phyloP scores from a whole-genome alignment of 2,113 vertebrate species.

The Bufo gargarizans region DNA sequence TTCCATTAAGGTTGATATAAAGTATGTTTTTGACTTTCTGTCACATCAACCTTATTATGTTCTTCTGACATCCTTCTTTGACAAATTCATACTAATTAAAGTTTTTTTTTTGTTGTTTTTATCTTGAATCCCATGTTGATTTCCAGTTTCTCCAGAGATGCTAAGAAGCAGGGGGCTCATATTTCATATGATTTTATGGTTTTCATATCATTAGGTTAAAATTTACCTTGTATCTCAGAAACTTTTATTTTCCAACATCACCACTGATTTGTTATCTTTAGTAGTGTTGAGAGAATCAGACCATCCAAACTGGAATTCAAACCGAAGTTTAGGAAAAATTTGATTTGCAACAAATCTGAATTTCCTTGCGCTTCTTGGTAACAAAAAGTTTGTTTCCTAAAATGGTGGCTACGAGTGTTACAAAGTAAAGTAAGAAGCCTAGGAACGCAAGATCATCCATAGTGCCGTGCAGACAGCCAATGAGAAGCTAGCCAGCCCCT shows the following conservation, averaged over 20 bases:
- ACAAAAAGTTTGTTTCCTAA: too few species aligned
- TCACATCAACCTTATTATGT: constrained; percentile 41
- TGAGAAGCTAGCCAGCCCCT: too few species aligned
- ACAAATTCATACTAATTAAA: constrained; percentile 26
- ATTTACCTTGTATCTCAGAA: constrained; percentile 25
- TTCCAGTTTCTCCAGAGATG: constrained; percentile 3
- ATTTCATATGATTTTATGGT: constrained; percentile 24
- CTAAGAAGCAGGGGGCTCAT: neutral
- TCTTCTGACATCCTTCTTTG: constrained; percentile 25
- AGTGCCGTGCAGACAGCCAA: too few species aligned
- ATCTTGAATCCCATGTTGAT: constrained; percentile 27
- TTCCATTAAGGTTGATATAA: constrained; percentile 44
- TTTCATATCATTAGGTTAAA: constrained; percentile 23
- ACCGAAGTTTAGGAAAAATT: too few species aligned
- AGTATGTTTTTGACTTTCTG: constrained; percentile 43
- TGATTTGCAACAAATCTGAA: too few species aligned
- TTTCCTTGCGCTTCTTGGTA: too few species aligned
- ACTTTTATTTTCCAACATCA: neutral
- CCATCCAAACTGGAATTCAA: too few species aligned
- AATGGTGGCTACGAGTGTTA: too few species aligned
- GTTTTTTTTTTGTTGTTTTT: neutral
- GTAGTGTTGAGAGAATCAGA: neutral
- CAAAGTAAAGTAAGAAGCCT: too few species aligned
- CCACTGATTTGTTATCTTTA: constrained; percentile 8
- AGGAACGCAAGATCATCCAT: too few species aligned